These are phyloP conservation scores for Pteruthius melanotis DNA, from an alignment of 2,113 vertebrate genomes.

Conservation along the genomic window DNA sequence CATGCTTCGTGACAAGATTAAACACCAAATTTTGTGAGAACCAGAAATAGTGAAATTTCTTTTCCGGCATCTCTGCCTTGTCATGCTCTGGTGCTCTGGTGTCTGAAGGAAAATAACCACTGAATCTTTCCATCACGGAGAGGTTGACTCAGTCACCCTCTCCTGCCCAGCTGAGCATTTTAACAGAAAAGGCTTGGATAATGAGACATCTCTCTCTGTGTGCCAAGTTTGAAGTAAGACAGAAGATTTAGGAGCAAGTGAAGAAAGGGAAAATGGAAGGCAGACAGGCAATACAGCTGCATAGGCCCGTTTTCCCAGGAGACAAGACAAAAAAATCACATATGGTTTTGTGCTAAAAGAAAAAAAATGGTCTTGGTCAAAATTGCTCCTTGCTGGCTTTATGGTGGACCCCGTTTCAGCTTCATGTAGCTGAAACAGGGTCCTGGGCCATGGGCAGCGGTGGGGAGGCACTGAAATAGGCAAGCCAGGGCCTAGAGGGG, in stretches of 20 bases:
- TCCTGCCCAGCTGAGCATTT: background rate
- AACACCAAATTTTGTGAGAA: background rate
- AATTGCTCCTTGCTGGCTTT: background rate
- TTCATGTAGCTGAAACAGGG: background rate
- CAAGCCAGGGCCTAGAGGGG: background rate
- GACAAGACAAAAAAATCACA: background rate
- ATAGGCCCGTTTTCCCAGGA: background rate
- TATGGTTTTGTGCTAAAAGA: background rate
- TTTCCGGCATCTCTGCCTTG: background rate
- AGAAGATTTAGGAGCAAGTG: background rate
- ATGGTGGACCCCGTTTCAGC: too few species aligned
- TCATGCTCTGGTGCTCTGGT: background rate
- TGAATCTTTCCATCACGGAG: background rate
- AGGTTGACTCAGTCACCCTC: rapidly evolving
- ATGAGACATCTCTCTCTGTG: background rate
- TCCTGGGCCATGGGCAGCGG: background rate
- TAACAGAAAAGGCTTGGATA: background rate
- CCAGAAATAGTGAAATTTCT: background rate
- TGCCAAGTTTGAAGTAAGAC: background rate
- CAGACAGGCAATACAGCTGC: background rate
- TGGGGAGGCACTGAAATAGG: background rate
- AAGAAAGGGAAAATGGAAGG: background rate
- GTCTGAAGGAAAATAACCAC: background rate
- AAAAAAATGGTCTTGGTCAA: background rate
- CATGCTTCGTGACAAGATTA: background rate